Percentiles rank a stretch among this genome's conserved stretches.
Evolutionary conservation across 2,888 invertebrate genomes (phyloP).

Genomic region (Micoletzkya japonica): DNA sequence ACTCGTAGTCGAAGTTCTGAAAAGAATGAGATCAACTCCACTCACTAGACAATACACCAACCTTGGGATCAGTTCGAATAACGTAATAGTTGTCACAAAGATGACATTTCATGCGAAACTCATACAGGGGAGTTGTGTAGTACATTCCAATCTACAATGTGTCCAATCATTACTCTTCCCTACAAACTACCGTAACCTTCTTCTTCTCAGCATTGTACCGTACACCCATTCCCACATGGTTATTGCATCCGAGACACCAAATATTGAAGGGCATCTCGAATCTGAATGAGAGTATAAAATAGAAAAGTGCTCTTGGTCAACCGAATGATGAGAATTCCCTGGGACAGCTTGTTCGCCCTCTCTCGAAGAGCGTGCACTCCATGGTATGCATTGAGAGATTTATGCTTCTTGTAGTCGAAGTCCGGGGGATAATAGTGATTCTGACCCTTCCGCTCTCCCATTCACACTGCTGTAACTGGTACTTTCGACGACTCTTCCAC

Average conservation of each 20-base stretch:
- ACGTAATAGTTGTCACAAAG: slow-evolving; percentile 94
- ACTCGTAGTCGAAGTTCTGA: slow-evolving; percentile 92
- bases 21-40: not conserved
- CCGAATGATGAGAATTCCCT: slow-evolving; percentile 92
- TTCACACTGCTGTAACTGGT: slow-evolving; percentile 25
- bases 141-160: slow-evolving; percentile 81
- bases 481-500: not conserved
- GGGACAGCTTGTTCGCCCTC: slow-evolving; percentile 87
- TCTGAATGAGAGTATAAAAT: slow-evolving; percentile 55
- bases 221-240: slow-evolving; percentile 99
- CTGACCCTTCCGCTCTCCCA: slow-evolving; percentile 93
- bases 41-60: slow-evolving; percentile 67
- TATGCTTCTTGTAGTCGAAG: slow-evolving; percentile 87
- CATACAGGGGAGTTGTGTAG: slow-evolving; percentile 93
- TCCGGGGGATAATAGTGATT: slow-evolving; percentile 99
- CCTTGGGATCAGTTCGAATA: slow-evolving; percentile 95
- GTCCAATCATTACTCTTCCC: not conserved
- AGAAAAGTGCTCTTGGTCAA: slow-evolving; percentile 46
- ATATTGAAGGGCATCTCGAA: slow-evolving; percentile 99
- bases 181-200: slow-evolving; percentile 59
- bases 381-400: slow-evolving; percentile 89
- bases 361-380: slow-evolving; percentile 92
- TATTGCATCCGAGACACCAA: slow-evolving; percentile 97
- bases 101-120: slow-evolving; percentile 99
- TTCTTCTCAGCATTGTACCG: slow-evolving; percentile 79